phyloP scores from a whole-genome alignment of 2,113 vertebrate genomes.

The Panthera tigris region DNA sequence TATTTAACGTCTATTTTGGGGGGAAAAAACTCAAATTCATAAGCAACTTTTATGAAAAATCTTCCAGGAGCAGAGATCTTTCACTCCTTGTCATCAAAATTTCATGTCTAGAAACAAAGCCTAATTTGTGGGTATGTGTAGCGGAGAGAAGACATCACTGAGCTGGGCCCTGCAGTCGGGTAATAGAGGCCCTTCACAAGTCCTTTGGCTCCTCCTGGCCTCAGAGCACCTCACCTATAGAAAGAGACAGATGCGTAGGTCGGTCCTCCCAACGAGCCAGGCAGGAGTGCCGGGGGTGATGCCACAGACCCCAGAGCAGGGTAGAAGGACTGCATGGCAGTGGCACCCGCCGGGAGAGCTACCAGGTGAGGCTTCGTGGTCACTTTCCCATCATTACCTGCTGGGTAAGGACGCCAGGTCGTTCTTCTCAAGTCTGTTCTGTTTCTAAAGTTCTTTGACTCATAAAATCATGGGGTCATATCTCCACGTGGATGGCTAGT shows the following conservation, averaged over 20 bases:
- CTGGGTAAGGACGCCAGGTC: neutral
- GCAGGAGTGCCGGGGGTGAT: neutral
- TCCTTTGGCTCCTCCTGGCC: neutral
- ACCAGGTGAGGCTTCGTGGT: neutral
- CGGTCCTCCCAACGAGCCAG: neutral
- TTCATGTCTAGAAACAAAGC: neutral
- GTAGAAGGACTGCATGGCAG: neutral
- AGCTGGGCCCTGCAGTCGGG: neutral
- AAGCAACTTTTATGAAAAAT: constrained; percentile 1
- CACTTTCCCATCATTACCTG: fast-evolving
- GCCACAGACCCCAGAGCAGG: neutral
- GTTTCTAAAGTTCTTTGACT: neutral
- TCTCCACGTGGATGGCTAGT: neutral
- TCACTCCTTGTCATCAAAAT: neutral
- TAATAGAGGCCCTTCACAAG: neutral
- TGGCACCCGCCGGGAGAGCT: neutral
- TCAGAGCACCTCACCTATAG: neutral
- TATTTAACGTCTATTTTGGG: neutral
- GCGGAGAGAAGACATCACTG: neutral
- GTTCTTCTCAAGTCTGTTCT: neutral
- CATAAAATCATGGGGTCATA: neutral
- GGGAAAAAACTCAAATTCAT: neutral
- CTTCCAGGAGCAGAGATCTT: neutral
- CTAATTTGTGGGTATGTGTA: neutral
- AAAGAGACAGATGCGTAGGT: no score